phyloP scores from a whole-genome alignment of 1,140 invertebrate genomes.

The Danaus melanippus region DNA sequence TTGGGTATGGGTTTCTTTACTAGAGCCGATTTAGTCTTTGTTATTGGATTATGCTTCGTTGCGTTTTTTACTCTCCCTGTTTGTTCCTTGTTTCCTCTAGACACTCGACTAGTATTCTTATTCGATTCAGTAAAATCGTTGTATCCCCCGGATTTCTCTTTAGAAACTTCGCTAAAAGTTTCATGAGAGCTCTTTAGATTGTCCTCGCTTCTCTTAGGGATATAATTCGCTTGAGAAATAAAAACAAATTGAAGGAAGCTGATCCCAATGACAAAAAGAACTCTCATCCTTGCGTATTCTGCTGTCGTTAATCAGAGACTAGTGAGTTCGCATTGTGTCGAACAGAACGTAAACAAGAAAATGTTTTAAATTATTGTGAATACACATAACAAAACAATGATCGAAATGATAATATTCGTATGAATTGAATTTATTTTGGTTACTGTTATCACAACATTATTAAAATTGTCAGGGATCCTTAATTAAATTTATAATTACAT shows the following conservation, averaged over 20 bases:
- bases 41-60: conserved; percentile 14
- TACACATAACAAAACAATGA: conserved; percentile 35
- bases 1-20: conserved; percentile 53
- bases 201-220: conserved; percentile 7
- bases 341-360: conserved; percentile 39
- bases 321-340: conserved; percentile 26
- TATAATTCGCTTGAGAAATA: conserved; percentile 9
- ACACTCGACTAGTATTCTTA: conserved; percentile 13
- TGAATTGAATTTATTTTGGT: conserved; percentile 13
- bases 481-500: not conserved
- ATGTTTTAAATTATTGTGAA: conserved; percentile 43
- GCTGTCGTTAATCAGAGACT: conserved; percentile 18
- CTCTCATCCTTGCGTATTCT: conserved; percentile 32
- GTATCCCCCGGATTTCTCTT: too few relatives aligned
- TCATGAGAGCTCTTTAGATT: too few relatives aligned
- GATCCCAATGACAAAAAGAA: conserved; percentile 18
- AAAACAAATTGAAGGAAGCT: conserved; percentile 12
- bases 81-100: conserved; percentile 16
- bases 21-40: conserved; percentile 21
- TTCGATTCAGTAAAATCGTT: conserved; percentile 14
- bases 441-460: conserved; percentile 8
- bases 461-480: conserved; percentile 2
- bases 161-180: too few relatives aligned
- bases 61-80: not conserved
- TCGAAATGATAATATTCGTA: conserved; percentile 6